Percentiles rank a stretch among this genome's conserved stretches.
Evolutionary conservation across 92 coral and sea anemone genomes (phyloP).

Genomic region (Virgularia gustaviana): DNA sequence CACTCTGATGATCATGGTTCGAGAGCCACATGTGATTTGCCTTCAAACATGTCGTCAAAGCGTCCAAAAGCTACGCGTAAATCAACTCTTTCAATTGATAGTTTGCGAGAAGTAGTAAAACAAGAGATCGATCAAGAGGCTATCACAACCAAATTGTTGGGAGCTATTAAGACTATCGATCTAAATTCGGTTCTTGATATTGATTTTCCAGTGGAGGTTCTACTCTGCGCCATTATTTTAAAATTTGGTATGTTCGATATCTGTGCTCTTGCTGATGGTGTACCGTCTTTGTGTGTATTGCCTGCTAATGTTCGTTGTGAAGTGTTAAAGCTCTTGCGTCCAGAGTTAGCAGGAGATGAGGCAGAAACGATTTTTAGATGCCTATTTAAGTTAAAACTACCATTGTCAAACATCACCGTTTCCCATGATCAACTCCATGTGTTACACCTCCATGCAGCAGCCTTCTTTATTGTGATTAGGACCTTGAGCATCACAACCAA

Average conservation of each 20-base stretch:
- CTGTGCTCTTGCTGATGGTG: neutral
- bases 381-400: neutral
- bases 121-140: neutral
- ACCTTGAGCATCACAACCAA: constrained; percentile 11
- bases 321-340: neutral
- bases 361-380: neutral
- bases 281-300: neutral
- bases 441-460: constrained; percentile 32
- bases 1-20: no score
- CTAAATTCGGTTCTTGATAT: neutral
- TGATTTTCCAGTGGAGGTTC: neutral
- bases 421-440: neutral
- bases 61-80: no score
- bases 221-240: neutral
- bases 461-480: neutral
- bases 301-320: neutral
- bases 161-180: neutral
- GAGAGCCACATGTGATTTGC: no score
- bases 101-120: neutral
- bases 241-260: neutral
- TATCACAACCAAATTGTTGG: neutral
- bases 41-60: no score
- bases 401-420: neutral
- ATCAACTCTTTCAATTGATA: neutral
- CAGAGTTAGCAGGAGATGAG: neutral